These are phyloP conservation scores for Clinocottus analis DNA, from an alignment of 2,113 vertebrate genomes.

Conservation along the genomic window DNA sequence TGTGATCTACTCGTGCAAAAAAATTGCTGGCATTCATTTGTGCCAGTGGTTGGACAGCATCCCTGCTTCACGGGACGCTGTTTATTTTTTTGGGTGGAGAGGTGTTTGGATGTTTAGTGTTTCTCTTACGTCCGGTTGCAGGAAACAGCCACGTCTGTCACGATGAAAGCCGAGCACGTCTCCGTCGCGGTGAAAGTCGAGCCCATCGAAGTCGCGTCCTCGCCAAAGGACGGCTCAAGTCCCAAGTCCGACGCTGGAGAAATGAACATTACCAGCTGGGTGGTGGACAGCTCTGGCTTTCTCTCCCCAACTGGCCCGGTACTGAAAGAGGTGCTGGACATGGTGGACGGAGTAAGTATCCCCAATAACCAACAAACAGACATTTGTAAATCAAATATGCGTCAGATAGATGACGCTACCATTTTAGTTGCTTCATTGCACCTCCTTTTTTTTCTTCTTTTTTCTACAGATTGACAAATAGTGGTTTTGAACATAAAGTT, in stretches of 20 bases:
- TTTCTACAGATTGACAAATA: neutral
- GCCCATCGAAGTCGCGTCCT: constrained; percentile 20
- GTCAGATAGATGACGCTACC: neutral
- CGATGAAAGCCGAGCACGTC: neutral
- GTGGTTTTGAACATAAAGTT: neutral
- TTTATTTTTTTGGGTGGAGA: neutral
- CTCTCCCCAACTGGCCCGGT: constrained; percentile 86
- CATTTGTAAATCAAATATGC: neutral
- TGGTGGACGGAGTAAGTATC: constrained; percentile 92
- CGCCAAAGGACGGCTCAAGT: constrained; percentile 47
- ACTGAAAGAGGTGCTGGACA: constrained; percentile 92
- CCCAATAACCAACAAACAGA: neutral
- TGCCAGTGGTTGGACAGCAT: neutral
- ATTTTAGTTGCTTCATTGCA: neutral
- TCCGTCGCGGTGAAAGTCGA: neutral
- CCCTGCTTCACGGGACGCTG: neutral
- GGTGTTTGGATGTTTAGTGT: neutral
- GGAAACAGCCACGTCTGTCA: constrained; percentile 30
- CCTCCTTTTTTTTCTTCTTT: neutral
- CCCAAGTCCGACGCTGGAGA: constrained; percentile 69
- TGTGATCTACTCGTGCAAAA: too few species aligned
- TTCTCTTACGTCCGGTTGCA: constrained; percentile 25
- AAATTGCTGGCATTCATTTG: neutral
- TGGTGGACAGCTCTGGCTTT: constrained; percentile 90
- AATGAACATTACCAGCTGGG: constrained; percentile 85